These are phyloP conservation scores for Coptodon bakossiorum DNA, from an alignment of 2,113 vertebrate genomes.

Conservation along the genomic window DNA sequence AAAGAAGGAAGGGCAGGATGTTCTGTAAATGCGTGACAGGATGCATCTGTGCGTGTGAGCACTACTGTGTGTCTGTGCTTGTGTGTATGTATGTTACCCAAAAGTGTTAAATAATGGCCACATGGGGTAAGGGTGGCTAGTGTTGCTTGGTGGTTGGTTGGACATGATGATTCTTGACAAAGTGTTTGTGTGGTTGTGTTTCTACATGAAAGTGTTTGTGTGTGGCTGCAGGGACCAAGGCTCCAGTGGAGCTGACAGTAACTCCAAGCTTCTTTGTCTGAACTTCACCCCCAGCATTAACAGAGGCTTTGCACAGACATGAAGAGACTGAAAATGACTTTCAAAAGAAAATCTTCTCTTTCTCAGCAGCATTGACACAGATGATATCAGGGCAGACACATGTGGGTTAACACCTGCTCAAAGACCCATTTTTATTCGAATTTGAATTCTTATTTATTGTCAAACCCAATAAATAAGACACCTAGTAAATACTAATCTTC, in stretches of 20 bases:
- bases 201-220: not conserved
- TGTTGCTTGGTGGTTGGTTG: conserved; percentile 35
- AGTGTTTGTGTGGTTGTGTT: conserved; percentile 7
- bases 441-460: not conserved
- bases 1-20: not conserved
- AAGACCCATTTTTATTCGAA: too few relatives aligned
- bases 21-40: not conserved
- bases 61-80: not conserved
- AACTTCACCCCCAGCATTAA: not conserved
- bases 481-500: not conserved
- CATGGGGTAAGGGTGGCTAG: conserved; percentile 35
- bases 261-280: not conserved
- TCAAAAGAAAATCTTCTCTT: not conserved
- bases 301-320: not conserved
- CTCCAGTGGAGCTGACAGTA: not conserved
- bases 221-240: not conserved
- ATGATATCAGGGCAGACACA: not conserved
- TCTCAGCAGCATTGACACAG: not conserved
- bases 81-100: not conserved
- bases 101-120: conserved; percentile 27
- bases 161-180: conserved; percentile 39
- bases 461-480: not conserved
- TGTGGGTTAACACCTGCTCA: not conserved
- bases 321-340: not conserved
- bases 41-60: conserved; percentile 1